These are phyloP conservation scores for Epizoanthus stellaris DNA, from an alignment of 92 coral and sea anemone genomes.

Conservation along the genomic window DNA sequence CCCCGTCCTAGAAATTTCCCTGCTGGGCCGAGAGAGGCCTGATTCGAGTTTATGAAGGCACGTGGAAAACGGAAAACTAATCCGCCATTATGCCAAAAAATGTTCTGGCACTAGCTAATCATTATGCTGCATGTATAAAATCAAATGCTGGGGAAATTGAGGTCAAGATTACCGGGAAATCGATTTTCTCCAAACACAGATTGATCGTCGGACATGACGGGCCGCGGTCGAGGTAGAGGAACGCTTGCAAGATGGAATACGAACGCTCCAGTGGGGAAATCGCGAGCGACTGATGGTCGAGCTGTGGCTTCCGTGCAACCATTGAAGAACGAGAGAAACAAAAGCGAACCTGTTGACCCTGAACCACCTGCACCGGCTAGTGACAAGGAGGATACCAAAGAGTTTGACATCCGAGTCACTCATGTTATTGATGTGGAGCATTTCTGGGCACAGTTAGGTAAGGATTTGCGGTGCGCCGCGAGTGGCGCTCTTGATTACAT, in stretches of 20 bases:
- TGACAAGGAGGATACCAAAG: constrained; percentile 15
- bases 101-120: no score
- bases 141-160: background rate
- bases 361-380: background rate
- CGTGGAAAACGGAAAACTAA: background rate
- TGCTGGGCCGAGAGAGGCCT: background rate
- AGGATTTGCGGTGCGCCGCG: background rate
- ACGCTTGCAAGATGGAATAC: constrained; percentile 78
- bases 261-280: constrained; percentile 32
- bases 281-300: constrained; percentile 28
- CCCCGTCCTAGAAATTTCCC: no score
- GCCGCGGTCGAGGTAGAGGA: constrained; percentile 92
- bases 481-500: background rate
- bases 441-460: constrained; percentile 92
- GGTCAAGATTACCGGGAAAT: background rate
- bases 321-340: constrained; percentile 23
- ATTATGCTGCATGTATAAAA: background rate
- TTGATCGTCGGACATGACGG: constrained; percentile 56
- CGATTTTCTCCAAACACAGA: background rate
- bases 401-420: constrained; percentile 64
- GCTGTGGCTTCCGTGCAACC: constrained; percentile 73
- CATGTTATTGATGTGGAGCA: constrained; percentile 85
- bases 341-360: constrained; percentile 28
- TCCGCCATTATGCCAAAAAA: background rate
- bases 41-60: background rate